phyloP scores from a whole-genome alignment of 2,797 vertebrate genomes.

The Sternarchorhynchus goeldii region DNA sequence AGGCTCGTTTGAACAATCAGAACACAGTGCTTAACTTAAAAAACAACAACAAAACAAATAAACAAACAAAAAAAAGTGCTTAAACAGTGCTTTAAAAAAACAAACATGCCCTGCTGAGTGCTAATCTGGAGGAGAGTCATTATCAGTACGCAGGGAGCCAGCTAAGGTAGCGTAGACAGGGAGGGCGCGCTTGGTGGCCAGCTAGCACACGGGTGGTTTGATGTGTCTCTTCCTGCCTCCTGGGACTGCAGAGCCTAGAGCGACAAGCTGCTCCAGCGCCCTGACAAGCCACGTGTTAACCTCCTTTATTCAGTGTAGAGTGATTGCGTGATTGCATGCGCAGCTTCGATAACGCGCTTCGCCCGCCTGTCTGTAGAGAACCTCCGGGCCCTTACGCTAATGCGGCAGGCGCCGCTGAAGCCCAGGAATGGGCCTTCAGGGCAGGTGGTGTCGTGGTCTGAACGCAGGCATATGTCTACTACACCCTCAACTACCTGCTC shows the following conservation, averaged over 20 bases:
- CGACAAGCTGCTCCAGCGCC: constrained; percentile 73
- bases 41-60: not conserved
- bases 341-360: constrained; percentile 75
- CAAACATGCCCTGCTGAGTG: not conserved
- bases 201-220: constrained; percentile 56
- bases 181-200: constrained; percentile 55
- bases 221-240: constrained; percentile 64
- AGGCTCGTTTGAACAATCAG: no score
- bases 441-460: constrained; percentile 70
- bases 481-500: not conserved
- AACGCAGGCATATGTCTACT: constrained; percentile 69
- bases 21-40: no score
- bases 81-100: no score
- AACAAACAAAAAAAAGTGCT: not conserved
- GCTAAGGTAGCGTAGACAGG: constrained; percentile 26
- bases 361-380: constrained; percentile 65
- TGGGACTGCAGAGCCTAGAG: constrained; percentile 65
- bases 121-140: not conserved
- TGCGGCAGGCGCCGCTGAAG: constrained; percentile 74
- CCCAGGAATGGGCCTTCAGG: constrained; percentile 66
- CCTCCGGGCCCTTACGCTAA: constrained; percentile 65
- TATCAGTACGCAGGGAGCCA: constrained; percentile 25
- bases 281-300: constrained; percentile 76
- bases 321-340: constrained; percentile 74
- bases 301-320: constrained; percentile 65